Evolutionary conservation across 2,113 vertebrate genomes (phyloP), one percentile per base, ranked within the genome.

Genomic region (Coturnix japonica): DNA sequence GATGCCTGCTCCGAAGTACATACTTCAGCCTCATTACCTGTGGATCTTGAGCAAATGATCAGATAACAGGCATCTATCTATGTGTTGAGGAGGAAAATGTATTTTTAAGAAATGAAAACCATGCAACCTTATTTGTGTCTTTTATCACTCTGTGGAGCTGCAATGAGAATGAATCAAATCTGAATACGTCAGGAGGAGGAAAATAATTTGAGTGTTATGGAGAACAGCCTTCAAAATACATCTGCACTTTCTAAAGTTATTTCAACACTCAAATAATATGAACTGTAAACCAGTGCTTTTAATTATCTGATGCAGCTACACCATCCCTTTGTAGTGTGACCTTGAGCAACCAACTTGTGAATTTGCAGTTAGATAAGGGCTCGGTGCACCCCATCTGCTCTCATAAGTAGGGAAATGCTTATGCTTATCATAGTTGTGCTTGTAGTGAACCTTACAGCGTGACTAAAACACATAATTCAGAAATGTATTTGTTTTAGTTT

Each of bases 401-500:
- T 90, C 43, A 15, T n/a, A 51, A 67, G n/a, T 13, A 84, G n/a
- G 21, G 21, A 43, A 44, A 37, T 39, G 10, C 47, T 87, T 85
- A 60, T 30, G n/a, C 12, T 66, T 85, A 26, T 30, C 22, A 6
- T 51, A 53, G 39, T 39, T 90, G 31, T 33, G 8, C 26, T 73
- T 41, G 6, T 46, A 63, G 5, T 41, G 14, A 60, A 8, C 35
- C 8, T 64, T 23, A 35, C 49, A 60, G 53, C 41, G 33, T 56
- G 28, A n/a, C 14, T 59, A n/a, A 26, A 14, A 49, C 15, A 22
- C 11, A 9, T 72, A 9, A 74, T 72, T 49, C 37, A 63, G 44
- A 47, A 89, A 57, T 23, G 16, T 33, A 37, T 71, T 70, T 16
- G 7, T 77, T 35, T 65, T 91, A 23, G 63, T 81, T 91, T 87